Evolutionary conservation across 64 coral and sea anemone genomes (phyloP).

Genomic region (Acropora yongei): DNA sequence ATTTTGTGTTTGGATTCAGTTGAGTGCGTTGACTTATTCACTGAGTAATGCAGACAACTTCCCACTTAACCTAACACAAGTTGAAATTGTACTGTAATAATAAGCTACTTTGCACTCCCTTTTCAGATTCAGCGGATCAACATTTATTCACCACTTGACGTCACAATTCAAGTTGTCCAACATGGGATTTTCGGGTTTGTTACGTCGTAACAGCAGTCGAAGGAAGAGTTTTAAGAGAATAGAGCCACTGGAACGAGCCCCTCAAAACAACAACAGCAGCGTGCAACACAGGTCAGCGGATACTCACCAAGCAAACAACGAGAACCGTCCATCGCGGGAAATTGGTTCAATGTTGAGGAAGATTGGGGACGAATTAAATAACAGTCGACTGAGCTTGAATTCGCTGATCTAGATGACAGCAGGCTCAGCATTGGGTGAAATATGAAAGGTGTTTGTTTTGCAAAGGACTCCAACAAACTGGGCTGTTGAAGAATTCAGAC

Average conservation of each 20-base stretch:
- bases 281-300: conserved; percentile 44
- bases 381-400: conserved; percentile 77
- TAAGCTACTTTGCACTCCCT: neutral
- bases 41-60: too few relatives aligned
- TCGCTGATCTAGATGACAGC: conserved; percentile 34
- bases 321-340: conserved; percentile 61
- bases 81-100: neutral
- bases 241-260: conserved; percentile 70
- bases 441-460: neutral
- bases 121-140: neutral
- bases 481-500: neutral
- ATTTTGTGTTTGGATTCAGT: too few relatives aligned
- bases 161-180: neutral
- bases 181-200: conserved; percentile 82
- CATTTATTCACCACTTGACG: neutral
- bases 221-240: conserved; percentile 78
- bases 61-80: too few relatives aligned
- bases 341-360: conserved; percentile 80
- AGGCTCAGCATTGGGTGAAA: neutral
- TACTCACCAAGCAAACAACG: conserved; percentile 43
- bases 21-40: too few relatives aligned
- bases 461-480: neutral
- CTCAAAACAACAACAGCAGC: conserved; percentile 26
- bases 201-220: conserved; percentile 88
- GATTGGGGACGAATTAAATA: conserved; percentile 93